Conservation (phyloP, 2,113 vertebrate genomes). For the Anarhynchus alexandrinus region DNA sequence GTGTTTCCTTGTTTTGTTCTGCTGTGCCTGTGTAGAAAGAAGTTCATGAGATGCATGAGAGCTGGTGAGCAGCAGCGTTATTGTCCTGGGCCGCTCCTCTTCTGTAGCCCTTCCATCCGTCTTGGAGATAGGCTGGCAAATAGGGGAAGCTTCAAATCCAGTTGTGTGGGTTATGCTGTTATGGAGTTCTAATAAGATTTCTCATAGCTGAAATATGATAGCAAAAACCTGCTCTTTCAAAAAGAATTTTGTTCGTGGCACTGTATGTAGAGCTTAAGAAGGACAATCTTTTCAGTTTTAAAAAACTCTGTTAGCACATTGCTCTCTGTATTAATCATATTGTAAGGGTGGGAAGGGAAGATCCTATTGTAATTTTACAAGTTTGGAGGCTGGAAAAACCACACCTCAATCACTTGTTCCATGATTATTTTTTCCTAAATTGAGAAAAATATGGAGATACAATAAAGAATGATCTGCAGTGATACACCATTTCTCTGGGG, state of each 20-base stretch:
- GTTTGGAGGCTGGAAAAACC: background rate
- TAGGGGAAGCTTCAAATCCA: background rate
- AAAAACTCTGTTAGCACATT: background rate
- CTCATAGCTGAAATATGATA: background rate
- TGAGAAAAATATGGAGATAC: background rate
- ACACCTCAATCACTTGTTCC: background rate
- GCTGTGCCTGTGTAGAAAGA: background rate
- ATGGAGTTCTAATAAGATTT: background rate
- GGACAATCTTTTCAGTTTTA: background rate
- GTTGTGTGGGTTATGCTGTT: background rate
- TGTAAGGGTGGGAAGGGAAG: background rate
- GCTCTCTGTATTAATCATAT: background rate
- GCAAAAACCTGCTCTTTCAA: background rate
- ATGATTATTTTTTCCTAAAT: background rate
- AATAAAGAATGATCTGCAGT: background rate
- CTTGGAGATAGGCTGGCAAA: background rate
- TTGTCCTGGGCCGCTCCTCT: background rate
- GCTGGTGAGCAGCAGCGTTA: background rate
- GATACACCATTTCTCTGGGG: background rate
- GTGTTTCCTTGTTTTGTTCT: background rate
- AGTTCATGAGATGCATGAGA: background rate
- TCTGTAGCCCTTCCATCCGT: background rate
- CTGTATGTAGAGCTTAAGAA: background rate
- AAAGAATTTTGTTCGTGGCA: background rate
- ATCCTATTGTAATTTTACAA: background rate